Percentiles rank a stretch among this genome's conserved stretches.
Conservation (phyloP, 1,140 invertebrate genomes). For the Pachypeltis micranthus region DNA sequence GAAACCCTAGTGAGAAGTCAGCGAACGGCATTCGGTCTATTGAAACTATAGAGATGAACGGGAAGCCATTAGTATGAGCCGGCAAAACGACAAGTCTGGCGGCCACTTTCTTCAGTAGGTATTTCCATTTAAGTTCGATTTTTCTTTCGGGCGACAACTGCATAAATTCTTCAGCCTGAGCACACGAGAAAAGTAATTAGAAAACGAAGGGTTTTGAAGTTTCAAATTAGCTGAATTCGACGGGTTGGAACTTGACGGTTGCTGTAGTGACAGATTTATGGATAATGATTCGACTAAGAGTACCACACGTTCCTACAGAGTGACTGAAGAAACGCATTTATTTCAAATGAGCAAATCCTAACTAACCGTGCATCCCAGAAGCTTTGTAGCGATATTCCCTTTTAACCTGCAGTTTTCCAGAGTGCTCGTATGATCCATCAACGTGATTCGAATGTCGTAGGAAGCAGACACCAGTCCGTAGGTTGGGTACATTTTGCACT, state of each 20-base stretch:
- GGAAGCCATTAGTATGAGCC: constrained; percentile 2
- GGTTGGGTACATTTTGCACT: not conserved
- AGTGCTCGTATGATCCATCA: constrained; percentile 43
- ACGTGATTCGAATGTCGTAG: constrained; percentile 38
- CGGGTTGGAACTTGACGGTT: no score
- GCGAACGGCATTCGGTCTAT: constrained; percentile 17
- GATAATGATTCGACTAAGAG: no score
- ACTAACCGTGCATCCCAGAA: constrained; percentile 34
- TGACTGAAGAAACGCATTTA: no score
- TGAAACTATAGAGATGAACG: constrained; percentile 20
- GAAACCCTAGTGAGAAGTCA: constrained; percentile 21
- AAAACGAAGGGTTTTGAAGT: not conserved
- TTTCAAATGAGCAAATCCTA: no score
- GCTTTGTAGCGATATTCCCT: constrained; percentile 35
- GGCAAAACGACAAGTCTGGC: constrained; percentile 35
- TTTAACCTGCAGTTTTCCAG: constrained; percentile 37
- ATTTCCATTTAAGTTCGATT: constrained; percentile 40
- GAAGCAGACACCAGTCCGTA: not conserved
- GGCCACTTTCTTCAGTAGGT: constrained; percentile 39
- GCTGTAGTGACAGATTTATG: no score
- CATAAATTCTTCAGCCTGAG: constrained; percentile 33
- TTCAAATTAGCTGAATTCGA: no score
- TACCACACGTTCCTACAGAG: no score
- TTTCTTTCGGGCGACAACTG: constrained; percentile 33
- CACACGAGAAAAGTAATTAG: constrained; percentile 1